Conservation (phyloP, 1,140 invertebrate genomes). For the Pectinophora gossypiella region DNA sequence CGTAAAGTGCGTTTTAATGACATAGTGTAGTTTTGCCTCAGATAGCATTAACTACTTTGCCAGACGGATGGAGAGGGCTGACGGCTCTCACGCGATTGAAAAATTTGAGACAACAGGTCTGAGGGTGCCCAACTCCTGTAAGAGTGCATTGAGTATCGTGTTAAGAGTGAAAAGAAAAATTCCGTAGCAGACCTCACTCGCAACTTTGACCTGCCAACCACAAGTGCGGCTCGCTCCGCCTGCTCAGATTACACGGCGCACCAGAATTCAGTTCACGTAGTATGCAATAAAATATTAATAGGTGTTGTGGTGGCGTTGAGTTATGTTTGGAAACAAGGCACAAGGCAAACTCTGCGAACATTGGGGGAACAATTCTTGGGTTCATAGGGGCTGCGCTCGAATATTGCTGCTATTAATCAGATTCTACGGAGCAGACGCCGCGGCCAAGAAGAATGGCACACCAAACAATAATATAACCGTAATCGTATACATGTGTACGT, state of each 20-base stretch:
- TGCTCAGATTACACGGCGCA: neutral
- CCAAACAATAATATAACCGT: slow-evolving; percentile 27
- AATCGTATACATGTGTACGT: slow-evolving; percentile 1
- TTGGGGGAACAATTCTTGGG: slow-evolving; percentile 40
- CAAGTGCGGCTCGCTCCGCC: neutral
- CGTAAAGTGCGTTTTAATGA: no score
- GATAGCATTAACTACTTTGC: no score
- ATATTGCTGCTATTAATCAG: slow-evolving; percentile 62
- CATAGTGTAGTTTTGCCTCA: no score
- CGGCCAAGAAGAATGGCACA: slow-evolving; percentile 36
- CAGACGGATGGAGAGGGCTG: no score
- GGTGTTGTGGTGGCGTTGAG: slow-evolving; percentile 14
- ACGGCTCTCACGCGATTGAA: no score
- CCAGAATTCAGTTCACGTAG: neutral
- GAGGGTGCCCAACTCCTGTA: no score
- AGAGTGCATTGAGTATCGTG: no score
- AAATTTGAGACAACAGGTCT: no score
- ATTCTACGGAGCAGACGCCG: slow-evolving; percentile 26
- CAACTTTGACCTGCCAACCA: no score
- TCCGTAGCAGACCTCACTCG: no score
- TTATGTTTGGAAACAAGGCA: slow-evolving; percentile 29
- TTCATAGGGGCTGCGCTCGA: slow-evolving; percentile 40
- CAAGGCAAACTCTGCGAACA: neutral
- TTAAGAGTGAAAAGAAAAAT: no score
- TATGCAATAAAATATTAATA: slow-evolving; percentile 15